Percentiles rank a stretch among this genome's conserved stretches.
Evolutionary conservation across 2,797 vertebrate genomes (phyloP).

Genomic region (Xyrichtys novacula): DNA sequence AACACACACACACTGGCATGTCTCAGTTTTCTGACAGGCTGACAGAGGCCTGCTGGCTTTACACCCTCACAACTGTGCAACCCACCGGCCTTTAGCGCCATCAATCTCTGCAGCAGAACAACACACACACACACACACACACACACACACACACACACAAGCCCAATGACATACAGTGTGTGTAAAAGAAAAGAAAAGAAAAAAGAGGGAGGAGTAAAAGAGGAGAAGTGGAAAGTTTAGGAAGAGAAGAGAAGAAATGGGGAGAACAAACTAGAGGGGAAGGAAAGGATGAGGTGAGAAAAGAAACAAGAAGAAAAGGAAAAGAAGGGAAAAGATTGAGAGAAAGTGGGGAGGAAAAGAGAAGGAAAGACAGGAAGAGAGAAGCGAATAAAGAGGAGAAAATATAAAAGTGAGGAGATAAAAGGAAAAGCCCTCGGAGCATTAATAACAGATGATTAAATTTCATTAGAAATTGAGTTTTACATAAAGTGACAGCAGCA

Average conservation of each 20-base stretch:
- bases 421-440: no score
- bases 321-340: no score
- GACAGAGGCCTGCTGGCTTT: constrained; percentile 74
- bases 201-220: neutral
- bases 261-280: no score
- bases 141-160: constrained; percentile 24
- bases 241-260: no score
- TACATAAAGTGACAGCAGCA: neutral
- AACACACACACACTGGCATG: constrained; percentile 57
- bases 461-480: neutral
- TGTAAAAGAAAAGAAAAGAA: neutral
- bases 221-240: no score
- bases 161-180: constrained; percentile 16
- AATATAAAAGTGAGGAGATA: no score
- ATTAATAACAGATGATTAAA: neutral
- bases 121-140: constrained; percentile 61
- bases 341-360: no score
- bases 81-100: constrained; percentile 66
- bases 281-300: neutral
- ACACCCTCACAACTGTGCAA: constrained; percentile 67
- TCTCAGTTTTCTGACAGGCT: constrained; percentile 73
- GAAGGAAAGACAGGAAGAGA: no score
- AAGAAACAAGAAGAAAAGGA: neutral
- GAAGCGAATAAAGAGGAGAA: no score
- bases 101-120: constrained; percentile 66